Evolutionary conservation across 1,140 invertebrate genomes (phyloP).

Genomic region (Pomacea maculata): DNA sequence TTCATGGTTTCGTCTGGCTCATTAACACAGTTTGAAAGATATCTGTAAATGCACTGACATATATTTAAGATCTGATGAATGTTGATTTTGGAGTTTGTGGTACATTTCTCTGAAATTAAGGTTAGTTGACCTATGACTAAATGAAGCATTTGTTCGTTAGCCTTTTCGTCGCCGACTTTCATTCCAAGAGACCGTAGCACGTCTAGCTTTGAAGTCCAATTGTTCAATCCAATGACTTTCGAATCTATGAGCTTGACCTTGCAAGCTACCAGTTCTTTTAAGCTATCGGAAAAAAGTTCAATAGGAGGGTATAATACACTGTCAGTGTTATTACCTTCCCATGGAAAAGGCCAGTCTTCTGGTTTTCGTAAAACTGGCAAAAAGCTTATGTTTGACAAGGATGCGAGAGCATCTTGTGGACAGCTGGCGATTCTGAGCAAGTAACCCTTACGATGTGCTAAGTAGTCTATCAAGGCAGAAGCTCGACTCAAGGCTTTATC

Average conservation of each 20-base stretch:
- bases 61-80: not conserved
- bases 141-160: not conserved
- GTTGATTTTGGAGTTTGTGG: not conserved
- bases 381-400: slow-evolving; percentile 27
- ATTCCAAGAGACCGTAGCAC: slow-evolving; percentile 9
- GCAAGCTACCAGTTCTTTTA: slow-evolving; percentile 18
- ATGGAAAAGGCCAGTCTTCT: slow-evolving; percentile 32
- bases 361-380: slow-evolving; percentile 31
- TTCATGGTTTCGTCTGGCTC: not conserved
- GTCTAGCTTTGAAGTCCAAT: not conserved
- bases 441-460: not conserved
- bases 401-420: not conserved
- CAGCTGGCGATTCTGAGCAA: not conserved
- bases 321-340: slow-evolving; percentile 12
- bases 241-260: slow-evolving; percentile 9
- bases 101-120: not conserved
- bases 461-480: slow-evolving; percentile 23
- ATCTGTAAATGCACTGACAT: not conserved
- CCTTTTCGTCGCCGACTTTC: not conserved
- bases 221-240: not conserved
- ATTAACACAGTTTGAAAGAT: not conserved
- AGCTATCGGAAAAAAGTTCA: not conserved
- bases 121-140: not conserved
- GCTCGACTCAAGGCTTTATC: slow-evolving; percentile 17
- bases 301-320: not conserved